Conservation (phyloP, 2,113 vertebrate genomes). For the Chaetops frenatus region DNA sequence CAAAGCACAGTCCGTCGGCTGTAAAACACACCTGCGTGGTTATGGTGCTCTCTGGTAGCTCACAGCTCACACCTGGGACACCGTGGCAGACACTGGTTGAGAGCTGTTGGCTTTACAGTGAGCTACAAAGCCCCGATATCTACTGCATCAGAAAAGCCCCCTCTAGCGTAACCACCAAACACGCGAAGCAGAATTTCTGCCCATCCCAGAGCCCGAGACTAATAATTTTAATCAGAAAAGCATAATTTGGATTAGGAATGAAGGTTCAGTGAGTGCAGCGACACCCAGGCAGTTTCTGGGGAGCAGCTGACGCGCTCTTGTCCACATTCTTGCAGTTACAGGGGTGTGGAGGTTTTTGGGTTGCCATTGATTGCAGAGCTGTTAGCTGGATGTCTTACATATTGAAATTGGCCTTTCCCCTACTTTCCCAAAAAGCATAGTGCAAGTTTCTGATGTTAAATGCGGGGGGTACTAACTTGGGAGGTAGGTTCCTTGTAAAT, state of each 20-base stretch:
- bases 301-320: neutral
- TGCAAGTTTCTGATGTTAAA: neutral
- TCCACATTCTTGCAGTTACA: neutral
- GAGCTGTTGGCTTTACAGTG: neutral
- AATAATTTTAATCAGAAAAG: neutral
- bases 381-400: neutral
- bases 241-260: neutral
- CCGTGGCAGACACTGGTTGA: neutral
- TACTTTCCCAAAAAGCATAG: neutral
- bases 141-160: neutral
- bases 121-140: neutral
- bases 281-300: neutral
- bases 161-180: neutral
- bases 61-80: neutral
- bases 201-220: neutral
- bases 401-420: neutral
- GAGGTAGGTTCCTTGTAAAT: neutral
- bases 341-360: neutral
- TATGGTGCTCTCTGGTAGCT: neutral
- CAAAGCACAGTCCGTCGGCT: neutral
- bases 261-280: fast-evolving
- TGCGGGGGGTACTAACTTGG: neutral
- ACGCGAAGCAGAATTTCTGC: fast-evolving
- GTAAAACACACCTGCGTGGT: neutral
- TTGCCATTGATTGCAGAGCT: neutral